Evolutionary conservation across 2,888 invertebrate genomes (phyloP).

Genomic region (Cordylochernes scorpioides): DNA sequence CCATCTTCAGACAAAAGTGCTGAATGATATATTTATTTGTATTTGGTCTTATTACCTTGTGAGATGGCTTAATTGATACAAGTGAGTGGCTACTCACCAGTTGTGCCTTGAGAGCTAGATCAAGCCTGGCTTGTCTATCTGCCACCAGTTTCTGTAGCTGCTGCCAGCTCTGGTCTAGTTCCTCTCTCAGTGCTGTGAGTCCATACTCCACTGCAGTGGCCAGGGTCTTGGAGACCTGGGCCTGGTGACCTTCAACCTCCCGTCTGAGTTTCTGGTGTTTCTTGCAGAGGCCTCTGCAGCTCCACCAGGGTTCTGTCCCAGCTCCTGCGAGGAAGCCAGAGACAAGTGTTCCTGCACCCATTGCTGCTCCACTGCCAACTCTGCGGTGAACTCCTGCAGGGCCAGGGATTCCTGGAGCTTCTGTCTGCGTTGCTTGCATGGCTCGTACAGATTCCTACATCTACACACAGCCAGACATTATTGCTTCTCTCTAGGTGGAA

Average conservation of each 20-base stretch:
- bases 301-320: conserved; percentile 64
- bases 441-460: conserved; percentile 41
- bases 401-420: conserved; percentile 55
- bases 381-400: conserved; percentile 75
- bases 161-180: conserved; percentile 43
- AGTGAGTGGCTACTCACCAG: conserved; percentile 31
- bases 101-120: conserved; percentile 61
- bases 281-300: no score
- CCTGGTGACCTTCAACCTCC: conserved; percentile 60
- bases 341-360: conserved; percentile 80
- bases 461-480: conserved; percentile 15
- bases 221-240: conserved; percentile 53
- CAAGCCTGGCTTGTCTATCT: conserved; percentile 45
- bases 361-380: conserved; percentile 66
- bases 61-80: no score
- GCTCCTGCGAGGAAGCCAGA: conserved; percentile 37
- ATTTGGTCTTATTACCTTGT: no score
- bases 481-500: background rate
- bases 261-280: conserved; percentile 66
- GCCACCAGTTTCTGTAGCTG: conserved; percentile 40
- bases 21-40: no score
- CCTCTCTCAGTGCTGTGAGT: conserved; percentile 42
- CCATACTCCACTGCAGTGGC: conserved; percentile 47
- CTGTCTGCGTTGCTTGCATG: conserved; percentile 39
- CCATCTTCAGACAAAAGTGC: no score